phyloP scores from a whole-genome alignment of 2,113 vertebrate genomes.

The Mormoops blainvillei region DNA sequence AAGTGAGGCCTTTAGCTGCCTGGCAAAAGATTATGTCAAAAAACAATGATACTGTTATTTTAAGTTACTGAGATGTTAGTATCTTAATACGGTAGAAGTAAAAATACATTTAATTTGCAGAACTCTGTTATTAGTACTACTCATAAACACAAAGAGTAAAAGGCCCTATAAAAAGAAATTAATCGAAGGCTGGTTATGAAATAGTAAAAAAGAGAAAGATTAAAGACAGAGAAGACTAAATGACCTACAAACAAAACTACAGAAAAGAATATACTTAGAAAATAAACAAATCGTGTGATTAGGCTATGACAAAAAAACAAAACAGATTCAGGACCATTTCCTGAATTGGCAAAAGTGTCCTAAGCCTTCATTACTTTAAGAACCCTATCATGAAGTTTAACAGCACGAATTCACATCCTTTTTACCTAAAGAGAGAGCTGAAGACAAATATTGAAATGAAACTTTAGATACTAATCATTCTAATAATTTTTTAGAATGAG shows the following conservation, averaged over 20 bases:
- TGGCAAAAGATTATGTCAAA: not conserved
- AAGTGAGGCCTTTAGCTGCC: not conserved
- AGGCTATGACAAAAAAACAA: conserved; percentile 14
- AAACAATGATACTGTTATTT: not conserved
- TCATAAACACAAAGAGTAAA: not conserved
- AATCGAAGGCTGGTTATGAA: not conserved
- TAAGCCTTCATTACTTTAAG: not conserved
- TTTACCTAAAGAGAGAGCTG: not conserved
- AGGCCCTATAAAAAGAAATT: not conserved
- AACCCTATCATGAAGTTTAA: not conserved
- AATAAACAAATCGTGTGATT: not conserved
- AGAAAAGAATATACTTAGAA: conserved; percentile 5
- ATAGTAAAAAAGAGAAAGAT: not conserved
- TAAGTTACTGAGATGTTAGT: not conserved
- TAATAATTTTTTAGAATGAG: not conserved
- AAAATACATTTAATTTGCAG: not conserved
- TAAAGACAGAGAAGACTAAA: not conserved
- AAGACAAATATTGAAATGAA: conserved; percentile 18
- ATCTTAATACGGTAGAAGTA: not conserved
- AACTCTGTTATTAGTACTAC: not conserved
- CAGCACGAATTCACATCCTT: not conserved
- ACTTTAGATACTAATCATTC: not conserved
- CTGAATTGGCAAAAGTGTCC: not conserved
- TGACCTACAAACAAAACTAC: not conserved
- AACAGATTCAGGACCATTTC: conserved; percentile 21